Evolutionary conservation across 2,888 invertebrate species (phyloP), one percentile per base, ranked within the genome.

Genomic region (Drosophila lutescens): DNA sequence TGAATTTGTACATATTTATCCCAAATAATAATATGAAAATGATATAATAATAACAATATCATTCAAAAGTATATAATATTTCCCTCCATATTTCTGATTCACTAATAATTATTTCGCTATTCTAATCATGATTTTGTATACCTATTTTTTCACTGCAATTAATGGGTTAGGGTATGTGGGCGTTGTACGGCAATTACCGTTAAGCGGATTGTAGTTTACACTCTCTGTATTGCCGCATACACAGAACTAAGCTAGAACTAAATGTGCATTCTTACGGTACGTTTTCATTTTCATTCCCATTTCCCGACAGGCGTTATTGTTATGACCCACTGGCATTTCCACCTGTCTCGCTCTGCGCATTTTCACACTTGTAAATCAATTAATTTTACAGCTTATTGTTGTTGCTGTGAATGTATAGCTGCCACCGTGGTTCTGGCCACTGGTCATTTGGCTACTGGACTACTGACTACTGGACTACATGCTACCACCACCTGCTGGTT

Each of bases 321-420:
- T 81, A 74, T 77, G 73, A 54, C 68, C 53, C 26, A 17, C 40
- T 49, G 46, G 15, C 60, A 32, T 20, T 34, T 26, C 43, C 47
- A 34, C 62, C 49, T 36, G 23, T 38, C 65, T 46, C 80, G 56
- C 58, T 63, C 55, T 46, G 74, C 68, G 68, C 74, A 73, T 82
- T 82, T 84, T 84, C 87, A 88, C 85, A 81, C 89, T 82, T 88
- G 85, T 89, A 86, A 86, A 86, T 86, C 89, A 87, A 86, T 88
- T 86, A 84, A 80, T 82, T 82, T 89, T 78, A 83, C 78, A 86
- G 77, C 77, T 66, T 67, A 63, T 56, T 77, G 59, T 60, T 49
- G 49, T 15, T 32, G 12, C 15, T 20, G 32, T n/a, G 32, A 66
- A 34, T 50, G 34, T 34, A 34, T 34, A 34, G 38, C 57, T 68